Base-by-base conservation (phyloP, 1,140 invertebrate species). In the Whitmania pigra region DNA sequence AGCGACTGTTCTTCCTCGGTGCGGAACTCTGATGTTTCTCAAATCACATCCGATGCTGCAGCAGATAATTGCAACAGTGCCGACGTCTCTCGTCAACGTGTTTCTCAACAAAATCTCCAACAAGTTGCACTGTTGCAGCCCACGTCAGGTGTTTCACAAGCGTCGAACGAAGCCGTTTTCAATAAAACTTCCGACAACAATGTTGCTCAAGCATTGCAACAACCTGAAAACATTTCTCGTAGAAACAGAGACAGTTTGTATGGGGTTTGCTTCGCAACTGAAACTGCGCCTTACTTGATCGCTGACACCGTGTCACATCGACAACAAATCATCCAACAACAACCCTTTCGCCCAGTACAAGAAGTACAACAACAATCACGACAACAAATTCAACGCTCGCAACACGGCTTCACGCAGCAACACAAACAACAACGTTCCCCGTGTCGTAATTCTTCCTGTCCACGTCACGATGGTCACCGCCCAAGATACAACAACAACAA, bases 21-120 rank as follows among this genome's bases (percentile, higher is more conserved):
- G 43, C 43, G 13, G 43, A 7, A 1, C 13, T 49, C 43, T 49
- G 31, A 36, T 2, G 43, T 49, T 49, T 49, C 43, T 49, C 43
- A 49, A 49, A 11, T 49, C 15, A 7, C 13, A 4, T 49, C 5
- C 43, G 15, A 49, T 15, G 43, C 43, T 17, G 43, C 43, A 49
- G 43, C 43, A n/a, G n/a, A n/a, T 17, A 49, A 49, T 49, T 49
- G 43, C 43, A 49, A 49, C 43, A 49, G 43, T 49, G 43, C 43
- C 43, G 43, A 63, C 22, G 22, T 63, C 57, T 63, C 57, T 31
- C 22, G 57, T 25, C 57, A 63, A 63, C 57, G 22, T 25, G 57
- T 31, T 63, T 63, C 22, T 13, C 57, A 63, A 63, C 22, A 13
- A n/a, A 31, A 63, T 25, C 57, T 13, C 22, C 29, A 63, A 63